A percentile compares a stretch with the other conserved stretches of the same genome.
Conservation (phyloP, 2,797 vertebrate genomes). For the Epinephelus coioides region DNA sequence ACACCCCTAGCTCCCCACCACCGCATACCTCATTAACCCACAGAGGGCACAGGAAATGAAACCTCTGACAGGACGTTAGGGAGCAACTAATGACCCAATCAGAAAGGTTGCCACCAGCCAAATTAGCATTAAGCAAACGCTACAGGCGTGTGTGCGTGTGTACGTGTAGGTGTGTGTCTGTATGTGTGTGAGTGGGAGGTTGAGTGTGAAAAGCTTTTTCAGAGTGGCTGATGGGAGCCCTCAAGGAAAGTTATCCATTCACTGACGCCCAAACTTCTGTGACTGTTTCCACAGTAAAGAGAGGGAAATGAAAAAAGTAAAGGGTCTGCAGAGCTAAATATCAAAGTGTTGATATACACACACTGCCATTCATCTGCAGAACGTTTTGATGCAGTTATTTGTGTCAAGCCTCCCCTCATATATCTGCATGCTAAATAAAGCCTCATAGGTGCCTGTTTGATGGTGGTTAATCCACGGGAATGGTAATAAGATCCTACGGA, state of each 20-base stretch:
- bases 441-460: conserved; percentile 26
- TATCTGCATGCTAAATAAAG: conserved; percentile 27
- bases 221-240: conserved; percentile 33
- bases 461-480: conserved; percentile 26
- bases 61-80: conserved; percentile 71
- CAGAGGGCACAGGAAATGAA: conserved; percentile 74
- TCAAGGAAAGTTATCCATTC: conserved; percentile 32
- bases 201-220: conserved; percentile 21
- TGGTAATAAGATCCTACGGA: conserved; percentile 19
- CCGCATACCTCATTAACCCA: conserved; percentile 68
- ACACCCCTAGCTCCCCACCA: conserved; percentile 6
- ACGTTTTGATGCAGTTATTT: background rate
- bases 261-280: background rate
- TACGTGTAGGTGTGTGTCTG: background rate
- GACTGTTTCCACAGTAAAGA: background rate
- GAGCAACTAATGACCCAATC: conserved; percentile 75
- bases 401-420: background rate
- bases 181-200: conserved; percentile 4
- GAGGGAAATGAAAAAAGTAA: background rate
- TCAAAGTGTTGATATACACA: background rate
- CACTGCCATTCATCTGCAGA: background rate
- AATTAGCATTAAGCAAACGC: conserved; percentile 66
- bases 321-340: background rate
- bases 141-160: conserved; percentile 16
- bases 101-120: conserved; percentile 54